Evolutionary conservation across 2,797 vertebrate species (phyloP), one percentile per base, ranked within the genome.

Genomic region (Myotis planiceps): DNA sequence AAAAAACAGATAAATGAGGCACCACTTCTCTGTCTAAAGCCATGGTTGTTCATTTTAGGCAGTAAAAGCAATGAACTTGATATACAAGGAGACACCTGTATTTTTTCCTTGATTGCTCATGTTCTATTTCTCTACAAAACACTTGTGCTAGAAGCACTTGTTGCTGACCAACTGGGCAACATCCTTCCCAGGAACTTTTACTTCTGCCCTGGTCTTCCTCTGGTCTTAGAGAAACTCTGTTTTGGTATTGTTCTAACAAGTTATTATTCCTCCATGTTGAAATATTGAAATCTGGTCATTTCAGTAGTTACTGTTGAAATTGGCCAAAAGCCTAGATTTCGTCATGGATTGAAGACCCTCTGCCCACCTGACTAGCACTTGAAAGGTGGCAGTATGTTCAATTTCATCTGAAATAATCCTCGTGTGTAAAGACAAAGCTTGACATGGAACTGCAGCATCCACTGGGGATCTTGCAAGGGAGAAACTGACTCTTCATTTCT

Each of bases 251-350:
- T 86, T 68, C 69, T 69, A 66, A 90, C 78, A 87, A 42, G 9
- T 27, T 32, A 25, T 25, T 68, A 47, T 18, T 83, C n/a, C 39
- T 58, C 68, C 42, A 60, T 65, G 5, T 47, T 76, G 72, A 34
- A 71, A 49, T 78, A 23, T 60, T 42, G 34, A 85, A 93, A 76
- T 78, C 13, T 6, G 19, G 0, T 75, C 51, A 88, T 88, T 97
- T 94, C n/a, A 60, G n/a, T 19, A 47, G 14, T 69, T 45, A 53
- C 5, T 81, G 12, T 34, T 93, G 29, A 94, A 95, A 94, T 78
- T 51, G 76, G 32, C n/a, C 69, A 34, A 58, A 90, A 66, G 21
- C 3, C 27, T 72, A 47, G 19, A 69, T 42, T 81, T 53, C 32
- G n/a, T 58, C 10, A 32, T 25, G 1, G 7, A 39, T 65, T 66